These are phyloP conservation scores for Pogoniulus pusillus DNA, from an alignment of 2,797 vertebrate genomes.

Conservation along the genomic window DNA sequence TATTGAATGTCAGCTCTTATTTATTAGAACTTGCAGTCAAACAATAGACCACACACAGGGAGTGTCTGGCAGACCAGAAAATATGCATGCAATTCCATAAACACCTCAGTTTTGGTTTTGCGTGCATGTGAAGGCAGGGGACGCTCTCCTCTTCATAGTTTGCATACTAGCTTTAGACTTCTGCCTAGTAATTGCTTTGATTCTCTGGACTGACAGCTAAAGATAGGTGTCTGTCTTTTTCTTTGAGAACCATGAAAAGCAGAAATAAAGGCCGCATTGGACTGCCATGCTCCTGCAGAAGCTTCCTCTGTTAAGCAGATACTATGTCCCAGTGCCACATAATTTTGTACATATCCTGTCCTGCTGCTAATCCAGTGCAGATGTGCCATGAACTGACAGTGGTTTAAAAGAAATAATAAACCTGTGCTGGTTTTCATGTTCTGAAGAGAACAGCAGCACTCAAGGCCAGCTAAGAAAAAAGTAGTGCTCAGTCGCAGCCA, in stretches of 20 bases:
- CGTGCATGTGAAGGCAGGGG: slow-evolving; percentile 9
- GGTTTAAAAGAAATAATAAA: neutral
- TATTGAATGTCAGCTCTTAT: slow-evolving; percentile 63
- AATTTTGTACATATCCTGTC: neutral
- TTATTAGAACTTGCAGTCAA: slow-evolving; percentile 59
- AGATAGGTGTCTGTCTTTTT: neutral
- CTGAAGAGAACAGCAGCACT: neutral
- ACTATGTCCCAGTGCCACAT: neutral
- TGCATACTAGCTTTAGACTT: neutral
- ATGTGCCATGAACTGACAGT: neutral
- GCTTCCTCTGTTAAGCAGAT: slow-evolving; percentile 7
- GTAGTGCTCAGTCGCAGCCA: neutral
- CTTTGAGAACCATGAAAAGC: slow-evolving; percentile 9
- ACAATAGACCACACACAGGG: slow-evolving; percentile 70
- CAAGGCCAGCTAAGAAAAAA: neutral
- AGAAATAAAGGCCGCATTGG: neutral
- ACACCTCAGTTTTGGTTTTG: slow-evolving; percentile 37
- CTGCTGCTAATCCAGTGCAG: neutral
- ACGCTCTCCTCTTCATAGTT: slow-evolving; percentile 21
- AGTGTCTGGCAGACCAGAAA: slow-evolving; percentile 28
- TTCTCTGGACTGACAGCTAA: neutral
- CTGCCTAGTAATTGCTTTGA: neutral
- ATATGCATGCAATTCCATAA: neutral
- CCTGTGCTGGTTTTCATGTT: neutral
- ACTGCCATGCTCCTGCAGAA: neutral